Evolutionary conservation across 2,797 vertebrate genomes (phyloP), one percentile per base, ranked within the genome.

Genomic region (Leptatherina wallacei): DNA sequence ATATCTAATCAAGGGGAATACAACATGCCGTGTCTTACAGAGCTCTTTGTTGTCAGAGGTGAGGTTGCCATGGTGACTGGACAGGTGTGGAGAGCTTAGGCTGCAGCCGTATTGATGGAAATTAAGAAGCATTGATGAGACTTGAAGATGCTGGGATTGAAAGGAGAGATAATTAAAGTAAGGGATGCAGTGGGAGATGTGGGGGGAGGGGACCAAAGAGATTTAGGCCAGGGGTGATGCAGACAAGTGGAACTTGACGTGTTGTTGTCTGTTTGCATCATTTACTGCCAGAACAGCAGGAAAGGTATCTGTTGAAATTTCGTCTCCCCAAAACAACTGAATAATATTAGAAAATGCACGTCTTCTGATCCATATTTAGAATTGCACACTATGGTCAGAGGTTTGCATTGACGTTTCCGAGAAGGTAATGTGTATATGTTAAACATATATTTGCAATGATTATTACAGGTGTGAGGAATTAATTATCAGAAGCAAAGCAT

Each of bases 1-100:
- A 95, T 95, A 95, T 94, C 93, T 91, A 95, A 95, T 95, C 94
- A 95, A 87, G 90, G 89, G 81, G 90, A 94, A 93, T 92, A 94
- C 91, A 91, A 91, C 85, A 81, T 74, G 81, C 80, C 84, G 68
- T 92, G 92, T 93, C 91, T 91, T 92, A 94, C 93, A 93, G 91
- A 92, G 90, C 89, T 90, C 91, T 92, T 90, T 94, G 91, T 93
- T 94, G 93, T 94, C 92, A 91, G 91, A 93, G 93, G 92, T 94
- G 88, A 89, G 73, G 91, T 95, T 94, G 89, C 93, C 85, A 93
- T 91, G 88, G 92, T 80, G 89, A 94, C 91, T 75, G 91, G 87
- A 93, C 92, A 93, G 94, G 92, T 93, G 90, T 90, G 84, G 90
- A 86, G 88, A 89, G 89, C 86, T 91, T 69, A 87, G 90, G 87